These are phyloP conservation scores for Rutilus rutilus DNA, from an alignment of 2,113 vertebrate species.

Conservation along the genomic window DNA sequence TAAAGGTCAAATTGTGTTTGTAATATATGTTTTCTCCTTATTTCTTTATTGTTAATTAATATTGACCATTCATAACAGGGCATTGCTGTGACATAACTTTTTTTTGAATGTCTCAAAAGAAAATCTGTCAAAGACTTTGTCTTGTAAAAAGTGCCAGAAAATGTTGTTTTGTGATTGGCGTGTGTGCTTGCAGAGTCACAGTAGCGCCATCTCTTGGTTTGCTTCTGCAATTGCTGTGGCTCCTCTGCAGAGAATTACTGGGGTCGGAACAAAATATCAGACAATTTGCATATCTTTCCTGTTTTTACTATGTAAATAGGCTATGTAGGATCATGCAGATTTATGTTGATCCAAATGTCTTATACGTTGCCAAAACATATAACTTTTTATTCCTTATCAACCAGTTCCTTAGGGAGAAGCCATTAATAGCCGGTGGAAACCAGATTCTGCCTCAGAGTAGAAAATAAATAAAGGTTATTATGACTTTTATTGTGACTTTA, in stretches of 20 bases:
- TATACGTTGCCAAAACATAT: neutral
- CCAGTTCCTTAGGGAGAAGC: neutral
- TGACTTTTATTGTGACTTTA: neutral
- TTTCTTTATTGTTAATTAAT: neutral
- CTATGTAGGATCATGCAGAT: neutral
- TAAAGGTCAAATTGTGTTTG: slow-evolving; percentile 2
- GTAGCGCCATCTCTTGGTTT: slow-evolving; percentile 75
- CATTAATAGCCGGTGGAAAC: neutral
- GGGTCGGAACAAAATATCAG: neutral
- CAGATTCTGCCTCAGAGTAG: neutral
- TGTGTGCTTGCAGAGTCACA: slow-evolving; percentile 39
- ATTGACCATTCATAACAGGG: neutral
- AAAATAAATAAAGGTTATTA: neutral
- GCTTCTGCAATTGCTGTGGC: neutral
- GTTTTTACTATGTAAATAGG: neutral
- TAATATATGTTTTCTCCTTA: neutral
- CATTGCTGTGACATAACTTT: neutral
- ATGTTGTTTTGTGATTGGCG: neutral
- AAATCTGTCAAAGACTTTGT: neutral
- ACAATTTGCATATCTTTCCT: neutral
- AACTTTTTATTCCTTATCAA: neutral
- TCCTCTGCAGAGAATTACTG: neutral
- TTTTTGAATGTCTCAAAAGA: neutral
- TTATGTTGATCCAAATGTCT: neutral
- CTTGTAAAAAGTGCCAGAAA: neutral